Percentiles rank a stretch among this genome's conserved stretches.
Conservation (phyloP, 2,888 invertebrate species). For the Ypsolopha sequella region DNA sequence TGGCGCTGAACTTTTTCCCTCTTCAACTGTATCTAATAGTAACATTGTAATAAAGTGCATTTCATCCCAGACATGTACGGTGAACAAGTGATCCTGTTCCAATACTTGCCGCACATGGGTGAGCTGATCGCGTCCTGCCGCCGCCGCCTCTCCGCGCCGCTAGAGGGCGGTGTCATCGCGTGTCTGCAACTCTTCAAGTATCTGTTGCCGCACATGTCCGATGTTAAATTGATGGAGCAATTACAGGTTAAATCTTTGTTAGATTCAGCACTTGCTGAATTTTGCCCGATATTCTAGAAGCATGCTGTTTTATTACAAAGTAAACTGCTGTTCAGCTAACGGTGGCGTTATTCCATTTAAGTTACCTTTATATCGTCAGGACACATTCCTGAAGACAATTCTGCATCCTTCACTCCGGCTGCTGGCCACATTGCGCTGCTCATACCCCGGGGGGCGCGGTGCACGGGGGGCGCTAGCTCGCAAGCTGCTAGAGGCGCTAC, state of each 20-base stretch:
- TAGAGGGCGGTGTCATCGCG: constrained; percentile 91
- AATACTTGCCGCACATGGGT: constrained; percentile 91
- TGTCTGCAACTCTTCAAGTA: constrained; percentile 84
- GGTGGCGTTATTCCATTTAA: too few species aligned
- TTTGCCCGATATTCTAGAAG: too few species aligned
- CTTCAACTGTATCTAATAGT: too few species aligned
- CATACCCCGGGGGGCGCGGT: constrained; percentile 84
- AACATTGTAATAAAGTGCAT: too few species aligned
- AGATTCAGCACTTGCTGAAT: too few species aligned
- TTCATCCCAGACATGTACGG: constrained; percentile 79
- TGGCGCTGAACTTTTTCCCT: too few species aligned
- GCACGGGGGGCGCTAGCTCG: constrained; percentile 83
- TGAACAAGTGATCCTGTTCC: constrained; percentile 87
- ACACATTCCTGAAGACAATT: constrained; percentile 86
- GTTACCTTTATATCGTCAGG: constrained; percentile 62
- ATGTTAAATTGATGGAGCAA: constrained; percentile 88
- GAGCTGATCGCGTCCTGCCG: constrained; percentile 87
- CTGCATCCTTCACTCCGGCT: constrained; percentile 86
- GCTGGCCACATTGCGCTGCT: constrained; percentile 81
- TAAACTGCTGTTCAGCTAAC: too few species aligned
- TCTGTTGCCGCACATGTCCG: constrained; percentile 84
- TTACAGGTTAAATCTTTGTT: constrained; percentile 71
- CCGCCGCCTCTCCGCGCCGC: constrained; percentile 81
- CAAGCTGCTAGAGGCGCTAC: constrained; percentile 86
- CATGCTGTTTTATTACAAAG: too few species aligned